phyloP scores from a whole-genome alignment of 2,888 invertebrate species.

The Linyphia triangularis region DNA sequence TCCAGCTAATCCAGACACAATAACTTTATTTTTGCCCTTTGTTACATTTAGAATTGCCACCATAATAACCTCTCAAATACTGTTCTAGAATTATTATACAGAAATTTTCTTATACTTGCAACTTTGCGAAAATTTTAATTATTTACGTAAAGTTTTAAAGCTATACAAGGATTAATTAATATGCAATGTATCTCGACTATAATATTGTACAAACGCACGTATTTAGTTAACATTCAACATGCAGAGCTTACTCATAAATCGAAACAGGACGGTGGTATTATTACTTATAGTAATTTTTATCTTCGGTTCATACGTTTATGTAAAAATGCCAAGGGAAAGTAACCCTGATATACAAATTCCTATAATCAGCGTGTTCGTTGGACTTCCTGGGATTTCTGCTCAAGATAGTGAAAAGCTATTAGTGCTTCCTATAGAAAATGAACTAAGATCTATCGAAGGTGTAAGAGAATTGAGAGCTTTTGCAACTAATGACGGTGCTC shows the following conservation, averaged over 20 bases:
- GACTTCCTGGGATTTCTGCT: constrained; percentile 3
- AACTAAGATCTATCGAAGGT: constrained; percentile 3
- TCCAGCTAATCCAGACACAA: no score
- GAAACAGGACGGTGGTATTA: not conserved
- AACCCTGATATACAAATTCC: constrained; percentile 3
- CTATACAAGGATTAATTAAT: constrained; percentile 3
- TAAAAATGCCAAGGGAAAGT: not conserved
- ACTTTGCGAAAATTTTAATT: not conserved
- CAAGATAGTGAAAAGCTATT: constrained; percentile 3
- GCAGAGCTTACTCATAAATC: not conserved
- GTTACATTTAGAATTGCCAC: no score
- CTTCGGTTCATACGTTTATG: constrained; percentile 3
- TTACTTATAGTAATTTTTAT: constrained; percentile 3
- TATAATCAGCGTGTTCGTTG: constrained; percentile 3
- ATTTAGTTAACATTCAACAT: not conserved
- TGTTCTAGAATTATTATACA: no score
- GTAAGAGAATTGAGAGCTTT: not conserved
- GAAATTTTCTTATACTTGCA: not conserved
- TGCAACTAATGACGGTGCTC: constrained; percentile 3
- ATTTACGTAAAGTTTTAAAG: not conserved
- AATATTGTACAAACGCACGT: constrained; percentile 3
- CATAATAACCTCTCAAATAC: no score
- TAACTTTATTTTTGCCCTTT: no score
- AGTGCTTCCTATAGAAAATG: not conserved
- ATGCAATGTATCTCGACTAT: not conserved